Base-by-base conservation (phyloP, 2,888 invertebrate genomes). In the Drosophila tanythrix region DNA sequence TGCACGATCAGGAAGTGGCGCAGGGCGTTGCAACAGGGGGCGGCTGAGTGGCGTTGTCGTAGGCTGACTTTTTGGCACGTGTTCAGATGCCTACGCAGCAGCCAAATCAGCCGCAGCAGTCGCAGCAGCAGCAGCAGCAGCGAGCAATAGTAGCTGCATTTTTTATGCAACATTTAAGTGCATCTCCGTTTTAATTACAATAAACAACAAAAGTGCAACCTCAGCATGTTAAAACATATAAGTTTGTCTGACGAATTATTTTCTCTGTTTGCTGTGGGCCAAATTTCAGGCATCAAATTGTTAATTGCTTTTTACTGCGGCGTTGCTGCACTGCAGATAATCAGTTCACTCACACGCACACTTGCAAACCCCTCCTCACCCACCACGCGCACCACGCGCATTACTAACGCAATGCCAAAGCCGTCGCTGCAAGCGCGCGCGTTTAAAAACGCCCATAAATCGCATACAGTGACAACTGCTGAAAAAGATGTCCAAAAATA, bases 81-180 rank as follows among this genome's bases (percentile, higher is more conserved):
- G 85, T 88, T 85, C 85, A 83, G 80, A 70, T 62, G 75, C 81
- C 87, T 88, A 84, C 72, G 79, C 77, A 69, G 63, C 52, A 33
- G 21, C 65, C 46, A 27, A 36, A 27, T 7, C 57, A 43, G 1
- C 21, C 70, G 79, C 77, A 69, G 63, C 52, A 31, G 27, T 62
- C 46, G 38, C 62, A 55, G n/a, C 71, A 58, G 13, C 48, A 25
- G 7, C 58, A 40, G 3, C 31, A 48, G 25, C 43, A 46, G 27
- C 56, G 59, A 52, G 57, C 60, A 55, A 43, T 65, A 56, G 61
- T 55, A 70, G 64, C 66, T 43, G 57, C 62, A 83, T 87, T 87
- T 89, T 46, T 79, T 79, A 83, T 85, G 85, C 85, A 83, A 82
- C 85, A 89, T 87, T 89, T 85, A 84, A 86, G 89, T 86, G 85